Base-by-base conservation (phyloP, 2,888 invertebrate species). In the Amblyjoppa proteus region DNA sequence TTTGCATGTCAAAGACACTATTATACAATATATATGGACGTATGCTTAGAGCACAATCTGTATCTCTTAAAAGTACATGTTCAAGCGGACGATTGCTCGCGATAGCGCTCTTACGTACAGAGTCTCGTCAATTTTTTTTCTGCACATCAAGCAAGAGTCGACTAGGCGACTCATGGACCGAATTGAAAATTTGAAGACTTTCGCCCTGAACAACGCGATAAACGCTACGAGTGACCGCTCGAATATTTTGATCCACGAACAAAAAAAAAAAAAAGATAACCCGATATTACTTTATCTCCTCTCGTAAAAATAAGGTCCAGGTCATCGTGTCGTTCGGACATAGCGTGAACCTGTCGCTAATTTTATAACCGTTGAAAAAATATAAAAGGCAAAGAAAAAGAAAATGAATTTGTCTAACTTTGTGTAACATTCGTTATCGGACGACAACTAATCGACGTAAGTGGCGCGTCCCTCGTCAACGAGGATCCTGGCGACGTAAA, bases 401-500 rank as follows among this genome's bases (percentile, higher is more conserved):
- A 64, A 53, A 70, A 51, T 53, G 34, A 25, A 45, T 45, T 16
- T 45, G 45, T 45, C 9, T 34, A 49, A 74, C 20, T 49, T 20
- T 49, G 7, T 28, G 73, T 64, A n/a, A 81, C 45, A 11, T 56
- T 58, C 13, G 11, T 38, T 20, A 66, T 34, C 4, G n/a, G 45
- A 0, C 11, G 41, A n/a, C 25, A 41, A 11, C 58, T 66, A 76
- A 5, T 74, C 69, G 51, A n/a, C 28, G 45, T 51, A 41, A n/a
- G 69, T 74, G 16, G 80, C 80, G 88, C 96, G 95, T 28, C 96
- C 95, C 91, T 96, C 96, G 0, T 95, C 94, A 13, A 97, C 95
- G 81, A 97, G 94, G 89, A 96, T 94, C 86, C 96, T 94, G 90
- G 96, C 96, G 66, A 97, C 95, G 91, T 96, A 95, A 64, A 97